Evolutionary conservation across 2,797 vertebrate genomes (phyloP).

Genomic region (Neostethus bicornis): DNA sequence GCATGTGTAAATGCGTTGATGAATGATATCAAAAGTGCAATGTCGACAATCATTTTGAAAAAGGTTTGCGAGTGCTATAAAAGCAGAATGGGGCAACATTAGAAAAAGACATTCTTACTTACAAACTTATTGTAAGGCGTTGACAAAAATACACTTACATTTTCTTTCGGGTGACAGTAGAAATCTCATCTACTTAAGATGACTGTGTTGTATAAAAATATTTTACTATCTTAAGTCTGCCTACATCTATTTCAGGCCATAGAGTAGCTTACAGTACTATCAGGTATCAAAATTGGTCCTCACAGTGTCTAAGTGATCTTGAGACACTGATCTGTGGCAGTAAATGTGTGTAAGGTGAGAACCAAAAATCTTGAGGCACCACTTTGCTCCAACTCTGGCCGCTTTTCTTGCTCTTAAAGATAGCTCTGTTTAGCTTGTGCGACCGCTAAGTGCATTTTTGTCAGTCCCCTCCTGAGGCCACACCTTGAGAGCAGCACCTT

Average conservation of each 20-base stretch:
- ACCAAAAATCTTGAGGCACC: slow-evolving; percentile 31
- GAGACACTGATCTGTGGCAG: slow-evolving; percentile 46
- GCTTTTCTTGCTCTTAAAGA: slow-evolving; percentile 44
- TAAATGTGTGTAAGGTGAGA: slow-evolving; percentile 34
- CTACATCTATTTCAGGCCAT: slow-evolving; percentile 50
- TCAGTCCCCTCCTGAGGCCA: slow-evolving; percentile 29
- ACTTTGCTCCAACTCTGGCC: slow-evolving; percentile 35
- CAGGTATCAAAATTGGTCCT: slow-evolving; percentile 40
- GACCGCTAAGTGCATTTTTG: slow-evolving; percentile 52
- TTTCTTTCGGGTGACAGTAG: slow-evolving; percentile 43
- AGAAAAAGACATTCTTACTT: slow-evolving; percentile 67
- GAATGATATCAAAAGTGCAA: slow-evolving; percentile 76
- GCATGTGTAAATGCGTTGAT: slow-evolving; percentile 65
- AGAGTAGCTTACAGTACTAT: slow-evolving; percentile 66
- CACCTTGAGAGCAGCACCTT: slow-evolving; percentile 24
- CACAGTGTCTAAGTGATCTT: slow-evolving; percentile 19
- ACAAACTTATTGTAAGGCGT: slow-evolving; percentile 75
- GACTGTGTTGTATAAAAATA: slow-evolving; percentile 71
- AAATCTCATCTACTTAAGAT: slow-evolving; percentile 57
- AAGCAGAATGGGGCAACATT: slow-evolving; percentile 33
- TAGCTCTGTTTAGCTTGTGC: slow-evolving; percentile 39
- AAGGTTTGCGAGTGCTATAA: slow-evolving; percentile 58
- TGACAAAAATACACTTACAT: slow-evolving; percentile 64
- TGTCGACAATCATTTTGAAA: slow-evolving; percentile 55
- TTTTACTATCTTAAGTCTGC: slow-evolving; percentile 61